These are phyloP conservation scores for Camelus dromedarius DNA, from an alignment of 2,113 vertebrate species.

Conservation along the genomic window DNA sequence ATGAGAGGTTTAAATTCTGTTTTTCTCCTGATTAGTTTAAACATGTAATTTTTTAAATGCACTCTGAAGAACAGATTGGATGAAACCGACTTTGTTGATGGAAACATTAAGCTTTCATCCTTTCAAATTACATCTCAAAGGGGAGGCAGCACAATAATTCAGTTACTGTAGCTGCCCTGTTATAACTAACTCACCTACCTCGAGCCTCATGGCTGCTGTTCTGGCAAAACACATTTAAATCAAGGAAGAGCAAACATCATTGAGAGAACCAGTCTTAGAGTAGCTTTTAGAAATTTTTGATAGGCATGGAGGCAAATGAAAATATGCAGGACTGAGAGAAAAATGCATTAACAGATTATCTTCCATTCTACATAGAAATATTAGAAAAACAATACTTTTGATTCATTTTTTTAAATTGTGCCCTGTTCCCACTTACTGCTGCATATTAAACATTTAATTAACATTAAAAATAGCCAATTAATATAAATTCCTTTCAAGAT, in stretches of 20 bases:
- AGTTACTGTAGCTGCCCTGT: constrained; percentile 56
- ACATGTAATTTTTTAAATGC: constrained; percentile 72
- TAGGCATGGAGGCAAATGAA: background rate
- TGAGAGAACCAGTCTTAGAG: constrained; percentile 2
- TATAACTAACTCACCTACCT: constrained; percentile 33
- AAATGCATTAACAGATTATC: constrained; percentile 2
- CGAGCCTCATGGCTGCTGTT: background rate
- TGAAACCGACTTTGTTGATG: constrained; percentile 65
- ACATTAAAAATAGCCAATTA: constrained; percentile 12
- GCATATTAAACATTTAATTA: constrained; percentile 4
- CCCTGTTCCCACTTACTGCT: background rate
- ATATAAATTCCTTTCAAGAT: constrained; percentile 6
- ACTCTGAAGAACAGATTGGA: constrained; percentile 55
- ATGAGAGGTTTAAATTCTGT: constrained; percentile 62
- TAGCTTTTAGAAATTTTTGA: constrained; percentile 29
- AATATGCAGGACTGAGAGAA: background rate
- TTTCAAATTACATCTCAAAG: constrained; percentile 63
- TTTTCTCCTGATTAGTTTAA: constrained; percentile 68
- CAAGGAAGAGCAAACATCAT: constrained; percentile 20
- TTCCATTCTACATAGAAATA: background rate
- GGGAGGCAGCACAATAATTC: constrained; percentile 16
- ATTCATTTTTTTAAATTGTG: background rate
- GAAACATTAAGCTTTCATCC: constrained; percentile 74
- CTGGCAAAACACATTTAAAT: constrained; percentile 45
- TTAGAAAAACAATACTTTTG: background rate